Conservation (phyloP, 2,113 vertebrate species). For the Fregata magnificens region DNA sequence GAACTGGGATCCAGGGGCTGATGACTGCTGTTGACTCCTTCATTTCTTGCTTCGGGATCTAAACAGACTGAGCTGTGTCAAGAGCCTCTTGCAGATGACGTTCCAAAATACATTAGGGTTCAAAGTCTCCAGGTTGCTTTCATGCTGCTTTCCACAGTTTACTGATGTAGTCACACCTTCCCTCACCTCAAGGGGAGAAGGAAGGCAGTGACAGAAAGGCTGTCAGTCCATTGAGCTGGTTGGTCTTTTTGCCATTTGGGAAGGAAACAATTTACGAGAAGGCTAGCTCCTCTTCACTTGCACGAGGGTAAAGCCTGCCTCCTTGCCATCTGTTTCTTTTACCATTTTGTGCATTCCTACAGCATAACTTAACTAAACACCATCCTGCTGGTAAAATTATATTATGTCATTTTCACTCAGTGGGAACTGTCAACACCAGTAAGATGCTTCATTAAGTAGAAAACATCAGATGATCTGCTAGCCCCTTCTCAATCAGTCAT, state of each 20-base stretch:
- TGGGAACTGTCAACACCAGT: conserved; percentile 51
- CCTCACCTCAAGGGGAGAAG: neutral
- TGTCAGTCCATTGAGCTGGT: neutral
- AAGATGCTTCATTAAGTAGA: conserved; percentile 55
- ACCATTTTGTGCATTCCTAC: conserved; percentile 14
- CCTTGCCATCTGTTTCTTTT: conserved; percentile 20
- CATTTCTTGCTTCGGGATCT: neutral
- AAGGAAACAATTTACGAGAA: neutral
- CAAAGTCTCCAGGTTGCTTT: neutral
- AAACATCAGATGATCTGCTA: conserved; percentile 32
- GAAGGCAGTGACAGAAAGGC: neutral
- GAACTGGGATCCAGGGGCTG: neutral
- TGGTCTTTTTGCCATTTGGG: neutral
- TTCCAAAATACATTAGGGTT: neutral
- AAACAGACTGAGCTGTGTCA: neutral
- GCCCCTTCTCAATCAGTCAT: conserved; percentile 20
- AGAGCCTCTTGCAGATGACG: neutral
- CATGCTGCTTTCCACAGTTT: neutral
- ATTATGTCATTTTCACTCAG: conserved; percentile 38
- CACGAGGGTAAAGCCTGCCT: neutral
- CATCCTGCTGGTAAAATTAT: conserved; percentile 47
- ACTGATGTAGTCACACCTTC: neutral
- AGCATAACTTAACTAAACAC: conserved; percentile 41
- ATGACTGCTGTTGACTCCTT: neutral
- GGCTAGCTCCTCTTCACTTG: neutral